Conservation (phyloP, 2,888 invertebrate species). For the Dermolepida albohirtum region DNA sequence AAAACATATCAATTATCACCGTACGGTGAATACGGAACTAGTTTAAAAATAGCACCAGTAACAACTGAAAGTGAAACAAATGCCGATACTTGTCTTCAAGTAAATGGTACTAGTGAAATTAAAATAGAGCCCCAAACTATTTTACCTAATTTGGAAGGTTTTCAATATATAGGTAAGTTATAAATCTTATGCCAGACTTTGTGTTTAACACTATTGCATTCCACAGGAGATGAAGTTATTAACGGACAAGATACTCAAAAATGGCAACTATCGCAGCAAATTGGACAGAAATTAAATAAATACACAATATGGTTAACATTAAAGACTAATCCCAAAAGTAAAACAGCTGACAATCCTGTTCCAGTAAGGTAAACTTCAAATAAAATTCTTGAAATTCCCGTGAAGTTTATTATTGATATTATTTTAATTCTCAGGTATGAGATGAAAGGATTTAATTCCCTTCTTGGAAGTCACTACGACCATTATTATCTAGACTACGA, state of each 20-base stretch:
- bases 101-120: slow-evolving; percentile 77
- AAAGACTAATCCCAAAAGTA: slow-evolving; percentile 70
- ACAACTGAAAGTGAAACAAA: slow-evolving; percentile 82
- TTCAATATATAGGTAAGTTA: slow-evolving; percentile 71
- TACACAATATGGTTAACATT: slow-evolving; percentile 90
- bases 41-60: slow-evolving; percentile 86
- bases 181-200: slow-evolving; percentile 31
- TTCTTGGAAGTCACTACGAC: slow-evolving; percentile 96
- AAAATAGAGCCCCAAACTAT: slow-evolving; percentile 79
- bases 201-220: slow-evolving; percentile 1
- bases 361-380: slow-evolving; percentile 70
- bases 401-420: neutral
- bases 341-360: slow-evolving; percentile 69
- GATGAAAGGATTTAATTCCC: slow-evolving; percentile 92
- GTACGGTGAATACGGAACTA: slow-evolving; percentile 75
- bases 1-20: slow-evolving; percentile 85
- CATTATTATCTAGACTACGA: slow-evolving; percentile 91
- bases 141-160: slow-evolving; percentile 83
- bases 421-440: slow-evolving; percentile 74
- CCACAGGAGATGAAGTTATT: slow-evolving; percentile 75
- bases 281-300: slow-evolving; percentile 86
- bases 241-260: slow-evolving; percentile 80
- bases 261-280: slow-evolving; percentile 77
- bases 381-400: neutral
- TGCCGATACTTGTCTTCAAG: slow-evolving; percentile 82